Percentiles rank a stretch among this genome's conserved stretches.
These are phyloP conservation scores for Pocillopora meandrina DNA, from an alignment of 92 coral and sea anemone genomes.

Conservation along the genomic window DNA sequence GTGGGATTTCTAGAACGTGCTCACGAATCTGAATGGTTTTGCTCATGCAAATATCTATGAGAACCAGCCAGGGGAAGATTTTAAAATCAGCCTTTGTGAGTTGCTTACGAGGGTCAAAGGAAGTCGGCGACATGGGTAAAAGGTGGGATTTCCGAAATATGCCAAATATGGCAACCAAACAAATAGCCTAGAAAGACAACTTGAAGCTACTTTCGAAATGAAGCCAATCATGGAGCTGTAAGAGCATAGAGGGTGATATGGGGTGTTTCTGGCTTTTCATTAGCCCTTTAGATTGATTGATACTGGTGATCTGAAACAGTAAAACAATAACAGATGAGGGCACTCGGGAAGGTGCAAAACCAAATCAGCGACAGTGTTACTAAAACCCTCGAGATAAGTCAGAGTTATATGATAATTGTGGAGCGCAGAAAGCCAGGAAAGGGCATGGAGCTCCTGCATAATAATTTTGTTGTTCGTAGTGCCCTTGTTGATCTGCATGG, in stretches of 20 bases:
- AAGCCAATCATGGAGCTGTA: constrained; percentile 4
- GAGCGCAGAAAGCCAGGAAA: constrained; percentile 43
- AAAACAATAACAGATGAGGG: not conserved
- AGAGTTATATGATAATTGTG: constrained; percentile 35
- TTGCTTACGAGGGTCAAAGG: constrained; percentile 35
- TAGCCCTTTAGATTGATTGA: not conserved
- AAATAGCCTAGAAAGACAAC: constrained; percentile 48
- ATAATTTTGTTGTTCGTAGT: constrained; percentile 26
- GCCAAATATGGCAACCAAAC: constrained; percentile 39
- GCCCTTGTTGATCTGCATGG: constrained; percentile 47
- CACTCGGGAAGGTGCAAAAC: not conserved
- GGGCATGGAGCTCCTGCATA: constrained; percentile 29
- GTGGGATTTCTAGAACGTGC: constrained; percentile 26
- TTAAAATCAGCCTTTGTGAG: constrained; percentile 45
- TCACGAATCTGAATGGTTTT: constrained; percentile 52
- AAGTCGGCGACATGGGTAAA: constrained; percentile 5
- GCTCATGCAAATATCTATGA: constrained; percentile 42
- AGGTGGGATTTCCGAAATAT: constrained; percentile 12
- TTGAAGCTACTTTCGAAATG: constrained; percentile 17
- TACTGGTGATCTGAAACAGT: not conserved
- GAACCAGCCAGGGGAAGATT: constrained; percentile 27
- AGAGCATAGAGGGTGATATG: constrained; percentile 20
- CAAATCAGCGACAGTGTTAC: not conserved
- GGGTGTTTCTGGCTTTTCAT: not conserved
- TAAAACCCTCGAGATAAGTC: constrained; percentile 16